Evolutionary conservation across 2,888 invertebrate genomes (phyloP).

Genomic region (Hylaea fasciaria): DNA sequence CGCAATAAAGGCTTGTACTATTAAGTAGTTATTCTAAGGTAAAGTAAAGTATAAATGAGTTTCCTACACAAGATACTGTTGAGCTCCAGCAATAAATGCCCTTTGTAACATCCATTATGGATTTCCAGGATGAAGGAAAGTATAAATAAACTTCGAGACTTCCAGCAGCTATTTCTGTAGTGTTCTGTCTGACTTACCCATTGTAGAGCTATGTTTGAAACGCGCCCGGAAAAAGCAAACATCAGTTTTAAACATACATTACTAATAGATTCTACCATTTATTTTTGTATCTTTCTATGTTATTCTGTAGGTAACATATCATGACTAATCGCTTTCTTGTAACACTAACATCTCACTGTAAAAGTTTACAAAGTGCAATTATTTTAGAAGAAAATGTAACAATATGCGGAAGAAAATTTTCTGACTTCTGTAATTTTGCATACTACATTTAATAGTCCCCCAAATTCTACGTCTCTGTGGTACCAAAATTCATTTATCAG

Average conservation of each 20-base stretch:
- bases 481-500: constrained; percentile 12
- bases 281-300: no score
- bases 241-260: not conserved
- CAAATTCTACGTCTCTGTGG: not conserved
- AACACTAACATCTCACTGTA: no score
- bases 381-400: no score
- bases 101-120: constrained; percentile 15
- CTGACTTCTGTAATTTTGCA: not conserved
- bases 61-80: not conserved
- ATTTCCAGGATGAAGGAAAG: constrained; percentile 17
- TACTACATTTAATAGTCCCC: not conserved
- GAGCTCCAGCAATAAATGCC: not conserved
- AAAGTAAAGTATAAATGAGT: no score
- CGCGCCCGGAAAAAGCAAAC: not conserved
- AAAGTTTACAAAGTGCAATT: no score
- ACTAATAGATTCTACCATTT: no score
- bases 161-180: constrained; percentile 1
- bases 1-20: not conserved
- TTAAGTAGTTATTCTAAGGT: not conserved
- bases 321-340: no score
- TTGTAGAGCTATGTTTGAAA: not conserved
- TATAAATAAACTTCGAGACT: constrained; percentile 18
- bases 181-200: not conserved
- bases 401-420: no score
- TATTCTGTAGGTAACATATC: no score